A percentile compares a stretch with the other conserved stretches of the same genome.
These are phyloP conservation scores for Amphimallon solstitiale DNA, from an alignment of 2,888 invertebrate species.

Conservation along the genomic window DNA sequence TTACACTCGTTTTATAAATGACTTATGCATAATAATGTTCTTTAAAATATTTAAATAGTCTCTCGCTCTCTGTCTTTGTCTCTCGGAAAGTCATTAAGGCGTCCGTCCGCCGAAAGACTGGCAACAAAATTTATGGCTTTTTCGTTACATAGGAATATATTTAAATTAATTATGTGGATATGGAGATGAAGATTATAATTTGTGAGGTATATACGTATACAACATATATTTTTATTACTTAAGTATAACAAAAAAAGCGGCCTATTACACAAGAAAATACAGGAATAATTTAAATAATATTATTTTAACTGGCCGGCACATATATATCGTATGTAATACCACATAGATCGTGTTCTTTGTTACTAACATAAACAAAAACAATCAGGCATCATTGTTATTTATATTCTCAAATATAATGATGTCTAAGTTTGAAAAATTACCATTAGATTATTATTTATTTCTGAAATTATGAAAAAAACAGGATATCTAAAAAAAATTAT, in stretches of 20 bases:
- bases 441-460: no score
- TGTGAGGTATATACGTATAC: background rate
- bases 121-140: conserved; percentile 17
- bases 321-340: no score
- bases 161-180: conserved; percentile 20
- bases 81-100: conserved; percentile 14
- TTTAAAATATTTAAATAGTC: conserved; percentile 28
- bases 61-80: background rate
- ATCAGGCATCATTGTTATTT: no score
- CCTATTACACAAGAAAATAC: conserved; percentile 13
- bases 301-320: no score
- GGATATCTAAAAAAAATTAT: no score
- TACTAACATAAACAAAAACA: no score
- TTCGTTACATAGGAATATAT: conserved; percentile 14
- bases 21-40: conserved; percentile 23
- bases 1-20: conserved; percentile 27
- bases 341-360: no score
- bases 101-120: conserved; percentile 1
- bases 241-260: conserved; percentile 11
- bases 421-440: no score
- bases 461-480: no score
- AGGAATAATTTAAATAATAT: conserved; percentile 21
- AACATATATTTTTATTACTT: conserved; percentile 9
- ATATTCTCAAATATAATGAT: no score
- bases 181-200: conserved; percentile 14